A percentile compares a stretch with the other conserved stretches of the same genome.
phyloP scores from a whole-genome alignment of 2,113 vertebrate species.

The Circaetus cinerascens region DNA sequence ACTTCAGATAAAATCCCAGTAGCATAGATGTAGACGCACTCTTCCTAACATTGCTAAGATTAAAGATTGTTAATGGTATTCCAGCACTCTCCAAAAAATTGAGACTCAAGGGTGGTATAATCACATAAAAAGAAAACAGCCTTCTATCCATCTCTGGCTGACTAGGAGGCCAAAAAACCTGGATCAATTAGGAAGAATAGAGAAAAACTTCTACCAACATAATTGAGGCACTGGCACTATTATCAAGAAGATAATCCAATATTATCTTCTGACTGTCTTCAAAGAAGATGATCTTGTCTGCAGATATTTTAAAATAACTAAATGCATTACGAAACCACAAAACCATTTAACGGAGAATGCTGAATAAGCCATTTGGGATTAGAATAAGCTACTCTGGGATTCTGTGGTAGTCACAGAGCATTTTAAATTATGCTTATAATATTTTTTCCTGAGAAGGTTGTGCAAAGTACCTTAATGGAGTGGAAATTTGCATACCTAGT shows the following conservation, averaged over 20 bases:
- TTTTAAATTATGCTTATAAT: background rate
- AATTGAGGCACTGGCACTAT: background rate
- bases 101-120: background rate
- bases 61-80: background rate
- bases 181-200: background rate
- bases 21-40: background rate
- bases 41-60: background rate
- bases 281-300: background rate
- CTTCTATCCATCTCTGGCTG: background rate
- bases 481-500: background rate
- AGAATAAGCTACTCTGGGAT: background rate
- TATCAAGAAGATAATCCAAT: background rate
- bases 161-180: background rate
- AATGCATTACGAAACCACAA: background rate
- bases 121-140: background rate
- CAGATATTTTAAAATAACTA: conserved; percentile 1
- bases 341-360: background rate
- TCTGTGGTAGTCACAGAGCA: background rate
- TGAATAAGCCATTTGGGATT: background rate
- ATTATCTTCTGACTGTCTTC: background rate
- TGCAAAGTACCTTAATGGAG: background rate
- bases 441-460: background rate
- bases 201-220: background rate
- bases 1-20: background rate
- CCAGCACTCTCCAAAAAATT: background rate